phyloP scores from a whole-genome alignment of 1,140 invertebrate genomes.

The Drosophila bifasciata region DNA sequence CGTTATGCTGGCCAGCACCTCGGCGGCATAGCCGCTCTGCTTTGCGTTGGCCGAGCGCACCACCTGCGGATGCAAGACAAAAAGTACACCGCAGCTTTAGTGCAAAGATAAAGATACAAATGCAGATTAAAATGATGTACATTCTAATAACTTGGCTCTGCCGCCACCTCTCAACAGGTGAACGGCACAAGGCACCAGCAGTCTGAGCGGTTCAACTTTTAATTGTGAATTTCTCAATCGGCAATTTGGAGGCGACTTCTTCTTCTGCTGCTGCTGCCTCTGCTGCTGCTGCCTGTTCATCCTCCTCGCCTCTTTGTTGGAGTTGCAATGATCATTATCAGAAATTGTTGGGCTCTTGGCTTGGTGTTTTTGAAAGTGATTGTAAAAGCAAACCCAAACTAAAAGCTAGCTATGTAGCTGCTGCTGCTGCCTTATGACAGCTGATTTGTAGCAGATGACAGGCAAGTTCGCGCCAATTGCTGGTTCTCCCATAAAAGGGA shows the following conservation, averaged over 20 bases:
- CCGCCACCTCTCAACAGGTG: slow-evolving; percentile 43
- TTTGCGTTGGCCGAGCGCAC: slow-evolving; percentile 51
- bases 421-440: slow-evolving; percentile 65
- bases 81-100: slow-evolving; percentile 1
- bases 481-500: slow-evolving; percentile 75
- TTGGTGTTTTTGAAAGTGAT: slow-evolving; percentile 71
- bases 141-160: slow-evolving; percentile 60
- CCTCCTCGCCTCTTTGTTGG: slow-evolving; percentile 16
- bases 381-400: slow-evolving; percentile 54
- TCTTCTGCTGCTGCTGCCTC: not conserved
- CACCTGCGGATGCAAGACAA: slow-evolving; percentile 50
- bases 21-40: slow-evolving; percentile 55
- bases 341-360: slow-evolving; percentile 38
- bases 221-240: slow-evolving; percentile 69
- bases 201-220: slow-evolving; percentile 46
- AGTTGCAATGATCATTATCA: slow-evolving; percentile 72
- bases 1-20: slow-evolving; percentile 50
- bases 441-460: slow-evolving; percentile 82
- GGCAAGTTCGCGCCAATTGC: slow-evolving; percentile 73
- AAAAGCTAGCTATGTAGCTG: slow-evolving; percentile 33
- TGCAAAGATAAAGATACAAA: slow-evolving; percentile 32
- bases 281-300: slow-evolving; percentile 26
- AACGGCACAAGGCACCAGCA: slow-evolving; percentile 34
- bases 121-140: slow-evolving; percentile 42
- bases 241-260: slow-evolving; percentile 43